phyloP scores from a whole-genome alignment of 2,888 invertebrate genomes.

The Eledone cirrhosa region DNA sequence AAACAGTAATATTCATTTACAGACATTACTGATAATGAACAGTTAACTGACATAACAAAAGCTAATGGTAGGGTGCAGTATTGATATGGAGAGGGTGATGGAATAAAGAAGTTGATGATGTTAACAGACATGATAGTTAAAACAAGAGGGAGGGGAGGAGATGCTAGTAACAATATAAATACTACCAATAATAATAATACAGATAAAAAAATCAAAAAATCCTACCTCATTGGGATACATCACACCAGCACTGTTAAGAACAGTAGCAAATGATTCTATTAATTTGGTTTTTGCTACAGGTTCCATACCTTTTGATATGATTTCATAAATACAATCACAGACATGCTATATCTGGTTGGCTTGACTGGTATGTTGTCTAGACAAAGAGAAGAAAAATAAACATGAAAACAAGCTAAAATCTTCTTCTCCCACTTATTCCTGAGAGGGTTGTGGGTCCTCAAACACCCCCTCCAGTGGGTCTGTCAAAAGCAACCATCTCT shows the following conservation, averaged over 20 bases:
- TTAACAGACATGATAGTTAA: too few species aligned
- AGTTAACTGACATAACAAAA: not conserved
- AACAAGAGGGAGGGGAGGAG: too few species aligned
- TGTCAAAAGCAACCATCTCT: too few species aligned
- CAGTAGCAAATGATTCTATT: constrained; percentile 68
- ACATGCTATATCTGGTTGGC: constrained; percentile 64
- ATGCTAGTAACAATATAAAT: too few species aligned
- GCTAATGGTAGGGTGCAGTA: too few species aligned
- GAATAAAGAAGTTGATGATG: too few species aligned
- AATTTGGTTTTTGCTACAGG: constrained; percentile 70
- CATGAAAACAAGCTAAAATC: not conserved
- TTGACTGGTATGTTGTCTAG: constrained; percentile 67
- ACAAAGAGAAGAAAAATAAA: constrained; percentile 36
- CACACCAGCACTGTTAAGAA: constrained; percentile 66
- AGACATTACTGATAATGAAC: not conserved
- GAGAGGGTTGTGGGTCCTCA: too few species aligned
- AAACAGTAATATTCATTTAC: not conserved
- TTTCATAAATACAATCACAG: constrained; percentile 70
- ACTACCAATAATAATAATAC: too few species aligned
- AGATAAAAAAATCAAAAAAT: not conserved
- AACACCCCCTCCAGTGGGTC: too few species aligned
- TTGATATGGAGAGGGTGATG: too few species aligned
- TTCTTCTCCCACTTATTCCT: too few species aligned
- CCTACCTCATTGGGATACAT: constrained; percentile 64
- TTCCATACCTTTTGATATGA: constrained; percentile 73